Base-by-base conservation (phyloP, 2,113 vertebrate genomes). In the Dissostichus mawsoni region DNA sequence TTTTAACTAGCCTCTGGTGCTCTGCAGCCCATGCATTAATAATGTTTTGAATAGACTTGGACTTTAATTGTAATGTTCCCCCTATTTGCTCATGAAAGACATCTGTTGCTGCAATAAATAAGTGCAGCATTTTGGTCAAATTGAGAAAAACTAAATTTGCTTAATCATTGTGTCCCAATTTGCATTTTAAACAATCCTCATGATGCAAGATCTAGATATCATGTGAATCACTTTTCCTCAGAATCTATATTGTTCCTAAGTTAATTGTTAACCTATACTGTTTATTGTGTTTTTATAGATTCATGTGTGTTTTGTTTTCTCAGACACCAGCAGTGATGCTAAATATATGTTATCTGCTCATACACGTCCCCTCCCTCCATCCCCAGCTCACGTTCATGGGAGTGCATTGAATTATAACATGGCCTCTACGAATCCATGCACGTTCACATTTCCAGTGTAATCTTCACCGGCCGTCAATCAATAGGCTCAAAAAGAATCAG, bases 381-480 rank as follows among this genome's bases (percentile, higher is more conserved):
- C 53, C 58, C 25, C 63, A 51, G 56, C 70, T 59, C 52, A 41
- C 1, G 2, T 51, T 74, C 62, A 61, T 53, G 61, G 55, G 51
- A 64, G 53, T 29, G 55, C 65, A 79, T 48, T 72, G 62, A 87
- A 67, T 83, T 53, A 81, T 69, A 74, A 33, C 14, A 52, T 12
- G 11, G 41, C 20, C 52, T 58, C 44, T 18, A 23, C 50, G 79
- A 72, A 86, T 87, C 83, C 76, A 80, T 90, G 55, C 44, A 11
- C 17, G 79, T 76, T 74, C 36, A 68, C 45, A 69, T 87, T 76
- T 83, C 44, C 65, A 48, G 76, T 11, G 36, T 82, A 72, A 80
- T 82, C 85, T 77, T 25, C 64, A 45, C 44, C 52, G 18, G 50
- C 53, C 13, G 50, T 59, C 70, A 81, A 74, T 89, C 76, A 70